Percentiles rank a stretch among this genome's conserved stretches.
These are phyloP conservation scores for Pandemis heparana DNA, from an alignment of 2,888 invertebrate genomes.

Conservation along the genomic window DNA sequence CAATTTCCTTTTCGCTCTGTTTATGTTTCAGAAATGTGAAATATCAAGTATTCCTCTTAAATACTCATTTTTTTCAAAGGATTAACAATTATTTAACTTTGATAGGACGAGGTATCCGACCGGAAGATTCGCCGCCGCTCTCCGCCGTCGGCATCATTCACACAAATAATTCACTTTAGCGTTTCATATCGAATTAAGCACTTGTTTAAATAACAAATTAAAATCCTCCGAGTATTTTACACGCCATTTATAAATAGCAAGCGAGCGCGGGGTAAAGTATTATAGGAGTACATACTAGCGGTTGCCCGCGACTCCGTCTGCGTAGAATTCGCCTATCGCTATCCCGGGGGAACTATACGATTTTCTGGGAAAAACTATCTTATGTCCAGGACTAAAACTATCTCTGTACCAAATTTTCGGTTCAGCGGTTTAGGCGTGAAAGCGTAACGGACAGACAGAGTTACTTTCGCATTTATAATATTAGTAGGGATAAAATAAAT, in stretches of 20 bases:
- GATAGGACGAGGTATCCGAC: background rate
- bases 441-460: too few relatives aligned
- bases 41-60: constrained; percentile 6
- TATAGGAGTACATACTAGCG: too few relatives aligned
- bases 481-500: too few relatives aligned
- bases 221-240: background rate
- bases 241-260: background rate
- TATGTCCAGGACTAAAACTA: too few relatives aligned
- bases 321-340: too few relatives aligned
- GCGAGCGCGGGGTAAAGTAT: constrained; percentile 1
- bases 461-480: too few relatives aligned
- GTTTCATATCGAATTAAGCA: background rate
- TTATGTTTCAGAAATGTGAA: constrained; percentile 12
- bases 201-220: background rate
- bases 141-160: background rate
- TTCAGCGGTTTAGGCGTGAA: too few relatives aligned
- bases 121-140: background rate
- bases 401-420: too few relatives aligned
- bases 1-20: constrained; percentile 22
- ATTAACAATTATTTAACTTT: background rate
- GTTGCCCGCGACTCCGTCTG: too few relatives aligned
- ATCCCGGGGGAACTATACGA: too few relatives aligned
- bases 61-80: constrained; percentile 4
- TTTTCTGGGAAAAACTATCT: too few relatives aligned
- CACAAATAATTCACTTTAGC: background rate